phyloP scores from a whole-genome alignment of 2,797 vertebrate species.

The Sebastes oblongus region DNA sequence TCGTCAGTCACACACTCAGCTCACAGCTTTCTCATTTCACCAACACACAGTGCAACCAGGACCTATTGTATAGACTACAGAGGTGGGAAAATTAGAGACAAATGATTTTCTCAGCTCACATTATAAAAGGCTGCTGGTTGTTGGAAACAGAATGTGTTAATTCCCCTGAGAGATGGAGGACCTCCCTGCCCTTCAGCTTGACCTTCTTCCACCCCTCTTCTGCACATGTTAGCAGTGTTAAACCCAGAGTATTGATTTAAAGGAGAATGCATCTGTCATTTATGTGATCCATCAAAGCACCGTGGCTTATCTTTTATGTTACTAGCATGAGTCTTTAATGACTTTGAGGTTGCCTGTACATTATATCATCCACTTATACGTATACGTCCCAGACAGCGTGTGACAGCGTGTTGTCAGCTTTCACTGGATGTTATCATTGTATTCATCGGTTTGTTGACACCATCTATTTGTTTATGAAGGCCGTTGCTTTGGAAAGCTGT shows the following conservation, averaged over 20 bases:
- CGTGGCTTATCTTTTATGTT: background rate
- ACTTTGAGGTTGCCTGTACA: background rate
- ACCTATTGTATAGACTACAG: too few relatives aligned
- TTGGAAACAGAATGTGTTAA: too few relatives aligned
- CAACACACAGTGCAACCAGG: too few relatives aligned
- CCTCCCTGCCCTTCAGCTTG: conserved; percentile 24
- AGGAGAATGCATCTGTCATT: conserved; percentile 6
- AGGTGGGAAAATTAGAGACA: too few relatives aligned
- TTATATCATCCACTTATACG: background rate
- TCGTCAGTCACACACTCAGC: too few relatives aligned
- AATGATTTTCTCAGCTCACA: background rate
- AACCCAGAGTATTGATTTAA: conserved; percentile 23
- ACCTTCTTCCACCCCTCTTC: conserved; percentile 5
- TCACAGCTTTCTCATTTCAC: too few relatives aligned
- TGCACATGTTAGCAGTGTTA: conserved; percentile 28
- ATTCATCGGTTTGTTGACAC: background rate
- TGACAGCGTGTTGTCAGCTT: background rate
- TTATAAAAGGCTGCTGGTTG: background rate
- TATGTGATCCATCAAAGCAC: conserved; percentile 19
- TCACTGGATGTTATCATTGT: background rate
- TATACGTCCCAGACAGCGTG: background rate
- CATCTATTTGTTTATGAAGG: background rate
- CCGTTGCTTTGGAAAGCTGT: conserved; percentile 2
- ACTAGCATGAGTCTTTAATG: background rate
- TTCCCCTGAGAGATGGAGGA: background rate